Percentiles rank a stretch among this genome's conserved stretches.
Conservation (phyloP, 92 coral and sea anemone species). For the Palythoa heliodiscus region DNA sequence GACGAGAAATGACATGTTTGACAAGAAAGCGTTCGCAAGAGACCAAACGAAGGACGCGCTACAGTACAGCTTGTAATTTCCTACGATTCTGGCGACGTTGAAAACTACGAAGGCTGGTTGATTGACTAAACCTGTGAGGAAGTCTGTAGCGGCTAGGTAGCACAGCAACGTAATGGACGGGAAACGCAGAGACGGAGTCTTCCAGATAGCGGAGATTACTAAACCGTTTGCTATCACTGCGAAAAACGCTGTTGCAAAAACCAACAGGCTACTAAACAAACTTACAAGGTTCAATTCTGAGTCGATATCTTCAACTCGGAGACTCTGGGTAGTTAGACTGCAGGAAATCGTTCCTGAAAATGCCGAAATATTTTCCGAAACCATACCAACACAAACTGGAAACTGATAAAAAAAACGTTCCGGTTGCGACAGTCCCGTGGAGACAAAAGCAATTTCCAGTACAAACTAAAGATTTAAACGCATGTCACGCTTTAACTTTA, state of each 20-base stretch:
- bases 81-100: constrained; percentile 38
- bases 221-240: constrained; percentile 42
- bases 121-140: constrained; percentile 34
- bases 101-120: constrained; percentile 37
- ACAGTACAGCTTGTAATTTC: constrained; percentile 24
- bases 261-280: constrained; percentile 16
- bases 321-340: constrained; percentile 36
- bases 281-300: constrained; percentile 36
- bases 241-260: constrained; percentile 15
- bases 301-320: constrained; percentile 32
- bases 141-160: constrained; percentile 33
- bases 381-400: not conserved
- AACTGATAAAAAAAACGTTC: not conserved
- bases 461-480: not conserved
- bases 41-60: constrained; percentile 32
- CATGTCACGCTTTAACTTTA: not conserved
- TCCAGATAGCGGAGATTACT: constrained; percentile 19
- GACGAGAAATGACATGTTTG: constrained; percentile 36
- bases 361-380: constrained; percentile 17
- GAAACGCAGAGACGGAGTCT: constrained; percentile 18
- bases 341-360: constrained; percentile 1
- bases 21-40: constrained; percentile 29
- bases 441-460: not conserved
- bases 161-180: constrained; percentile 31
- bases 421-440: not conserved